A percentile compares a stretch with the other conserved stretches of the same genome.
Evolutionary conservation across 2,113 vertebrate species (phyloP).

Genomic region (Myotis yumanensis): DNA sequence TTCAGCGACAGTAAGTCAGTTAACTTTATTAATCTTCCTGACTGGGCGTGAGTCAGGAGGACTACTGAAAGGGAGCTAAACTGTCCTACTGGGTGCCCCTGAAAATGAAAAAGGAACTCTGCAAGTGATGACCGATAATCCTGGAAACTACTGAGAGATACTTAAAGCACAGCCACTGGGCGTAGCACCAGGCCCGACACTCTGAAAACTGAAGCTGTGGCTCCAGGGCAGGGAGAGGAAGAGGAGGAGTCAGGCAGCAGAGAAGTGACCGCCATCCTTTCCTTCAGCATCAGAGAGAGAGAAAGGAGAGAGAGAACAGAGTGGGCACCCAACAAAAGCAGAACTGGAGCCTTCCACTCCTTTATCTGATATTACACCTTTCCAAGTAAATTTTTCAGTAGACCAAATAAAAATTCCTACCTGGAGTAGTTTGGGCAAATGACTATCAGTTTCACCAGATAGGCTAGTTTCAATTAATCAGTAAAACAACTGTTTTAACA

Average conservation of each 20-base stretch:
- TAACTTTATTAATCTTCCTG: constrained; percentile 56
- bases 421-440: neutral
- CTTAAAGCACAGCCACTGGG: constrained; percentile 14
- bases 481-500: neutral
- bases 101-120: constrained; percentile 52
- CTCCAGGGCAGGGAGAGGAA: constrained; percentile 41
- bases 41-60: constrained; percentile 5
- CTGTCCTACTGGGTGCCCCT: constrained; percentile 27
- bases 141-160: constrained; percentile 29
- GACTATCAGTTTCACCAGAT: neutral
- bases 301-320: neutral
- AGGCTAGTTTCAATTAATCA: constrained; percentile 14
- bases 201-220: neutral
- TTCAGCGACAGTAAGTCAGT: constrained; percentile 48
- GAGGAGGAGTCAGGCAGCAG: constrained; percentile 51
- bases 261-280: neutral
- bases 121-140: constrained; percentile 42
- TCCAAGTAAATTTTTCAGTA: neutral
- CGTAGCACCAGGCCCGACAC: neutral
- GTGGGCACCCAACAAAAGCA: neutral
- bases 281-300: neutral
- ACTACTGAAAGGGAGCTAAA: constrained; percentile 39
- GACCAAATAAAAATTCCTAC: neutral
- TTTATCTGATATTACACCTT: neutral
- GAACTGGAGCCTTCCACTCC: neutral